A percentile compares a stretch with the other conserved stretches of the same genome.
These are phyloP conservation scores for Apostichopus japonicus DNA, from an alignment of 35 echinoderm and acorn worm genomes.

Conservation along the genomic window DNA sequence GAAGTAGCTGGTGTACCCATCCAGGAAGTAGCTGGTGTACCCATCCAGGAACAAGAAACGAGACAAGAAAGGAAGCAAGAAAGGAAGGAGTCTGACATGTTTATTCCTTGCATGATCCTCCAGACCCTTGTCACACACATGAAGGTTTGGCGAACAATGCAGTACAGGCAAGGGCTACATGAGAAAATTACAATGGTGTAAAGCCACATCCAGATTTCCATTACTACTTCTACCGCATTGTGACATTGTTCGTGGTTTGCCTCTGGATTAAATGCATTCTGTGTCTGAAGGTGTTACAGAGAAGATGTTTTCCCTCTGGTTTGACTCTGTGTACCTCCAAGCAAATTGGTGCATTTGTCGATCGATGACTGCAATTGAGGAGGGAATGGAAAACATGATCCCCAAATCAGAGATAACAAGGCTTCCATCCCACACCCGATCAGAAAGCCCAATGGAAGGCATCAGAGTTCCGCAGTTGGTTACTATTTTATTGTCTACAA, in stretches of 20 bases:
- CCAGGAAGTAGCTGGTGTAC: too few species aligned
- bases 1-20: too few species aligned
- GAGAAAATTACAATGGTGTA: background rate
- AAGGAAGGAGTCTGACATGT: background rate
- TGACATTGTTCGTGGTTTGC: background rate
- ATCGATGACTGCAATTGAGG: background rate
- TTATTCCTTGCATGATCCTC: background rate
- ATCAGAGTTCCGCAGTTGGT: slow-evolving; percentile 2
- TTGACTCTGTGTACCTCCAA: background rate
- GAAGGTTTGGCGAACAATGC: background rate
- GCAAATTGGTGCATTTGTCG: background rate
- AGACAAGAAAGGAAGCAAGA: too few species aligned
- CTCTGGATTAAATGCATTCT: slow-evolving; percentile 5
- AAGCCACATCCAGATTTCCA: background rate
- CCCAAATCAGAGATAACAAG: slow-evolving; percentile 17
- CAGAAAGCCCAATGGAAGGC: slow-evolving; percentile 42
- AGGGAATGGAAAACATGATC: background rate
- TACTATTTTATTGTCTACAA: slow-evolving; percentile 9
- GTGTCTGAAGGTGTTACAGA: background rate
- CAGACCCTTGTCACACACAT: background rate
- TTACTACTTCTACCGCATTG: background rate
- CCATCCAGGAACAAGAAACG: background rate
- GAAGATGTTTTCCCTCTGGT: background rate
- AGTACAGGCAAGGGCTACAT: background rate
- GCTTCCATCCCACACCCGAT: too few species aligned